Conservation (phyloP, 2,888 invertebrate genomes). For the Eremobia ochroleuca region DNA sequence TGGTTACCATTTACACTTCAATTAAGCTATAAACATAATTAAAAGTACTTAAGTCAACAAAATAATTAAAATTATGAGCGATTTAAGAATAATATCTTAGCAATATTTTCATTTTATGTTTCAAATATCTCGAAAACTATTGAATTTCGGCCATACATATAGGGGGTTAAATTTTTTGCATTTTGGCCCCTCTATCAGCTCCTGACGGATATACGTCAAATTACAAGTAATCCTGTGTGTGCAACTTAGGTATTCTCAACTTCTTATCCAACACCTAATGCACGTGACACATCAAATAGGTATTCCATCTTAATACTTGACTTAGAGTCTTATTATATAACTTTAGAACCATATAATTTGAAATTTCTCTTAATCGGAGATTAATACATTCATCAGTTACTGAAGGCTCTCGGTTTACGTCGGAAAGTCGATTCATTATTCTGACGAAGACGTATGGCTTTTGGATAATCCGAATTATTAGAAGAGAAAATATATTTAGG, state of each 20-base stretch:
- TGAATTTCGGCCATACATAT: too few species aligned
- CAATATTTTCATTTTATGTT: too few species aligned
- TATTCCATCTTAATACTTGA: neutral
- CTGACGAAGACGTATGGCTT: constrained; percentile 73
- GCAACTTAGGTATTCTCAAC: neutral
- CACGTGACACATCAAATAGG: neutral
- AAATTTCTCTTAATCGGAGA: constrained; percentile 61
- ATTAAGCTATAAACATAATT: too few species aligned
- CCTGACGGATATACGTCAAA: too few species aligned
- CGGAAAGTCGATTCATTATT: constrained; percentile 76
- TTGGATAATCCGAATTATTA: constrained; percentile 64
- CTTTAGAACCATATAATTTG: constrained; percentile 14
- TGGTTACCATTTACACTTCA: too few species aligned
- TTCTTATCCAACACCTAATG: neutral
- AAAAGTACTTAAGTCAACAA: too few species aligned
- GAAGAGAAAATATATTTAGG: constrained; percentile 36
- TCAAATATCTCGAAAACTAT: too few species aligned
- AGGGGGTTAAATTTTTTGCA: too few species aligned
- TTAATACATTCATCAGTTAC: constrained; percentile 73
- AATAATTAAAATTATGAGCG: too few species aligned
- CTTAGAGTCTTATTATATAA: neutral
- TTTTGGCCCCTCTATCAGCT: too few species aligned
- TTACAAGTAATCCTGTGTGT: too few species aligned
- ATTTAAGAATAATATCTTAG: too few species aligned
- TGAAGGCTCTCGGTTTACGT: constrained; percentile 69